Base-by-base conservation (phyloP, 1,140 invertebrate genomes). In the Metaphire vulgaris region DNA sequence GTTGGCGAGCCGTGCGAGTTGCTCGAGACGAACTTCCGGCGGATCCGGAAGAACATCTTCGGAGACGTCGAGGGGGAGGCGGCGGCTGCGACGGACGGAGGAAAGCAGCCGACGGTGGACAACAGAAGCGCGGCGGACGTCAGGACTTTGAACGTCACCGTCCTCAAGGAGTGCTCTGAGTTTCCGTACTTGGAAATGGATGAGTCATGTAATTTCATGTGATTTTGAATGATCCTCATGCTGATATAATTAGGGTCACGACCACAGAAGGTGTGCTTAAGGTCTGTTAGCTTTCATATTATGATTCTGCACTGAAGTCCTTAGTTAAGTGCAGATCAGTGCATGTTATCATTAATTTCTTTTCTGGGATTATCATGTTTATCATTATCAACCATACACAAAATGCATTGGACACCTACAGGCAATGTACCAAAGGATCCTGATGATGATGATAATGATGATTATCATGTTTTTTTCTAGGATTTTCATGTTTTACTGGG, bases 181-280 rank as follows among this genome's bases (percentile, higher is more conserved):
- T 68, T 30, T 26, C 76, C 76, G 16, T 26, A 56, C 30, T 71
- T 76, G 16, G 1, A 64, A 31, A 76, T 76, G 76, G 70, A 75
- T 34, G 76, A 76, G 31, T 76, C 76, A n/a, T 76, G 71, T 76
- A 30, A 74, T 69, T 75, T 16, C 33, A n/a, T n/a, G n/a, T n/a
- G n/a, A n/a, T n/a, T n/a, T n/a, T n/a, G n/a, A n/a, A n/a, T n/a
- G n/a, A n/a, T n/a, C n/a, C n/a, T n/a, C n/a, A n/a, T n/a, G n/a
- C n/a, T n/a, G n/a, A n/a, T n/a, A n/a, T n/a, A n/a, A n/a, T n/a
- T n/a, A n/a, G n/a, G n/a, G n/a, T n/a, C n/a, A n/a, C n/a, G n/a
- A n/a, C n/a, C n/a, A n/a, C n/a, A n/a, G n/a, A n/a, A n/a, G n/a
- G n/a, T n/a, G n/a, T n/a, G n/a, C n/a, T n/a, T n/a, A n/a, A n/a